A percentile compares a stretch with the other conserved stretches of the same genome.
Evolutionary conservation across 2,888 invertebrate genomes (phyloP).

Genomic region (Cecidostiba fungosa): DNA sequence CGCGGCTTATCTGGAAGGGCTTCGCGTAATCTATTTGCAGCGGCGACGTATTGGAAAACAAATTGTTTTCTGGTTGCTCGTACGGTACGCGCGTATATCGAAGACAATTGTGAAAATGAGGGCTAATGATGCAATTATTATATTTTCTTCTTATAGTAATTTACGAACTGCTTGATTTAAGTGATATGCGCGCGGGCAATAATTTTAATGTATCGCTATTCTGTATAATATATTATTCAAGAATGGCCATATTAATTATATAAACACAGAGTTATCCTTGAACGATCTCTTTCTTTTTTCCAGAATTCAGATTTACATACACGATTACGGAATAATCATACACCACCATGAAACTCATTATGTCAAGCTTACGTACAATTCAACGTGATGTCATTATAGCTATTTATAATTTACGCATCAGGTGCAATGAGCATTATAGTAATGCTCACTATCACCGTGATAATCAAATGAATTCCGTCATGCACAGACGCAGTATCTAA

Average conservation of each 20-base stretch:
- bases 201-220: neutral
- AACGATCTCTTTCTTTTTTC: neutral
- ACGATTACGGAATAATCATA: too few relatives aligned
- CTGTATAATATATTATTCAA: neutral
- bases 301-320: neutral
- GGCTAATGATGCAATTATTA: neutral
- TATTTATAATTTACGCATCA: neutral
- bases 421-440: slow-evolving; percentile 25
- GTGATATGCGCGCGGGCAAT: too few relatives aligned
- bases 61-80: neutral
- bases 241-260: neutral
- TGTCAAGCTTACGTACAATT: slow-evolving; percentile 21
- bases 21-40: neutral
- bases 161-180: neutral
- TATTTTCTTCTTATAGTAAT: neutral
- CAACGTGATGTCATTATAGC: slow-evolving; percentile 24
- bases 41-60: neutral
- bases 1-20: neutral
- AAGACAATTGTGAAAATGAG: neutral
- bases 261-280: neutral
- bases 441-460: too few relatives aligned
- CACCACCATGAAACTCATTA: neutral
- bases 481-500: neutral
- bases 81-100: neutral
- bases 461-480: slow-evolving; percentile 49